Evolutionary conservation across 2,113 vertebrate genomes (phyloP).

Genomic region (Lepus americanus): DNA sequence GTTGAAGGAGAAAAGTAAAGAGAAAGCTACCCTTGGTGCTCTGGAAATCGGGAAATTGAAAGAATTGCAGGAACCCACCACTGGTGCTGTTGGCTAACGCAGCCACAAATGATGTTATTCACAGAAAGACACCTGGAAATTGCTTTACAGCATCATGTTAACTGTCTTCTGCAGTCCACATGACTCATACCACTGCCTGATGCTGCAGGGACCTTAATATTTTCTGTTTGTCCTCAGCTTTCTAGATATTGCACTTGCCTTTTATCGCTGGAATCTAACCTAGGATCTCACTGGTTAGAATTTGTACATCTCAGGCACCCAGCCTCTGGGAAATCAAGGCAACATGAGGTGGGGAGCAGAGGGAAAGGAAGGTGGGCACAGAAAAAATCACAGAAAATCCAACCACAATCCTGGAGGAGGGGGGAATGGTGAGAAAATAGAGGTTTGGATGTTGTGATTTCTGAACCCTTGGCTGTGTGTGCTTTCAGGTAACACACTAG

Average conservation of each 20-base stretch:
- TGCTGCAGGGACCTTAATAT: too few relatives aligned
- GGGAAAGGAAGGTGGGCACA: too few relatives aligned
- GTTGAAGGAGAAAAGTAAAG: not conserved
- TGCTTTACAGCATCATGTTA: too few relatives aligned
- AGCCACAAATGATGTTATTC: rapidly evolving
- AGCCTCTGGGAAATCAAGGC: not conserved
- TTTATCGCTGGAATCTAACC: not conserved
- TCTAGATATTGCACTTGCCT: not conserved
- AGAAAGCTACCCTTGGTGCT: not conserved
- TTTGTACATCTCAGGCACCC: not conserved
- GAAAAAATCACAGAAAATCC: not conserved
- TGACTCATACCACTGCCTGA: not conserved
- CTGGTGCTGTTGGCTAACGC: not conserved
- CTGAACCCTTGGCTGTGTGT: not conserved
- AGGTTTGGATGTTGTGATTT: not conserved
- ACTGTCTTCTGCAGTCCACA: not conserved
- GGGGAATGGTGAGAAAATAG: not conserved
- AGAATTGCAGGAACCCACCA: not conserved
- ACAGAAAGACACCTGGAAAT: not conserved
- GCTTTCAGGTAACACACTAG: not conserved
- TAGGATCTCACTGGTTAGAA: not conserved
- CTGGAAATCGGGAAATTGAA: not conserved
- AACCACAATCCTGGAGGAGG: rapidly evolving
- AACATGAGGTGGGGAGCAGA: not conserved
- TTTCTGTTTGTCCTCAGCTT: not conserved